Base-by-base conservation (phyloP, 92 coral and sea anemone genomes). In the Parazoanthus swiftii region DNA sequence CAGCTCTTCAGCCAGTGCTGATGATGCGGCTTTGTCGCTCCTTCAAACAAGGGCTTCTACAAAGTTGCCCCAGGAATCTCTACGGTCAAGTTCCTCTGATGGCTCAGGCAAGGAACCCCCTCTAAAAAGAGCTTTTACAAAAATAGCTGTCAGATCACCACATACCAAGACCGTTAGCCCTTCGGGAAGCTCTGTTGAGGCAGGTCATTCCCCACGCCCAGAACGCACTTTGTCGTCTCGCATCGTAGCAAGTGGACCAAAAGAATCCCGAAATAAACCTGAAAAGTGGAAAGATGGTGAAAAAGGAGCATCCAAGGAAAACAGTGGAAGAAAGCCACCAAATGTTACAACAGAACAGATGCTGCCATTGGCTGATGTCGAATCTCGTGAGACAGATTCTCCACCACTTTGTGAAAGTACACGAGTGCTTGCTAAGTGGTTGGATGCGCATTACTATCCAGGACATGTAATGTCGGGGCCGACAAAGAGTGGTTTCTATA, bases 361-460 rank as follows among this genome's bases (percentile, higher is more conserved):
- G 1, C 56, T 21, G 1, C 86, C 54, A 5, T 66, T 82, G 59
- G 56, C 38, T 18, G 51, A 67, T 78, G 85, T 81, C 36, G 82
- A 76, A 68, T 84, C 88, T 48, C 73, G n/a, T 39, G 83, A 80
- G 38, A 71, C 89, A 16, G 59, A 78, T 21, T 86, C 91, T 23
- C 88, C 86, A 38, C 72, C 86, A 33, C 82, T 93, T 59, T 65
- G 56, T 29, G 88, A 93, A 14, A 95, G 95, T 23, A 93, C 92
- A 13, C 95, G 98, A 37, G 98, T 97, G 46, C 92, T 93, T 25
- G 99, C 99, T 13, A 94, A 89, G 74, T 97, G 99, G 99, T 86
- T 90, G 39, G 99, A 97, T 73, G 85, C 86, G n/a, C 88, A 86
- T 66, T 97, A 89, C 80, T 97, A 97, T 86, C 99, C 99, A 0